Base-by-base conservation (phyloP, 2,888 invertebrate species). In the Plebejus melissa region DNA sequence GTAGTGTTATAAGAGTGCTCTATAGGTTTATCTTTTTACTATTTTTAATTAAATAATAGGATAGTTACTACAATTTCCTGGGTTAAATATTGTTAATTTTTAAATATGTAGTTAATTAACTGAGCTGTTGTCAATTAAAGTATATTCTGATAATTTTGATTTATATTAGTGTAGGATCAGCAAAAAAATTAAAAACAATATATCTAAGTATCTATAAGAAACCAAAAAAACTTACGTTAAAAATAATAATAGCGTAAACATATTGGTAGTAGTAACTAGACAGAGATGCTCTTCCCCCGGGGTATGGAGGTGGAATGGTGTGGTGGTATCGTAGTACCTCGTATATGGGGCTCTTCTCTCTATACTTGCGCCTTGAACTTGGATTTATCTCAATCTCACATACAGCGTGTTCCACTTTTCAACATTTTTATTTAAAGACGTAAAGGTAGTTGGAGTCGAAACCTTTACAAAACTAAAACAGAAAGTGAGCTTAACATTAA, bases 311-410 rank as follows among this genome's bases (percentile, higher is more conserved):
- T 81, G 85, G 87, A 91, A 87, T 91, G 91, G 86, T 82, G 82
- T 82, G 82, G 83, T 82, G 82, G 85, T 83, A 86, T 85, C 84
- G 84, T 83, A 79, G 87, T 88, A 87, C 86, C 88, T 91, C 90
- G 90, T 91, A 90, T 88, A 90, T 85, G 83, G 85, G 83, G 83
- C 84, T 83, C 85, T 85, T 86, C 85, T 86, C 81, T 78, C 84
- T 86, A 87, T 87, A 89, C 87, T 88, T 88, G 87, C 87, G 87
- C 85, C 89, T 91, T 93, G 90, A 93, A 91, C 93, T 91, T 91
- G 91, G 90, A 90, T 91, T 91, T 92, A 92, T 93, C 93, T 92
- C 90, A 87, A 89, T 89, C 85, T 83, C 79, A 77, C 84, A 80
- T 85, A 93, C 87, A 90, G 90, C 82, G 1, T 90, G 93, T 71